Conservation (phyloP, 1,140 invertebrate genomes). For the Sitobion miscanthi region DNA sequence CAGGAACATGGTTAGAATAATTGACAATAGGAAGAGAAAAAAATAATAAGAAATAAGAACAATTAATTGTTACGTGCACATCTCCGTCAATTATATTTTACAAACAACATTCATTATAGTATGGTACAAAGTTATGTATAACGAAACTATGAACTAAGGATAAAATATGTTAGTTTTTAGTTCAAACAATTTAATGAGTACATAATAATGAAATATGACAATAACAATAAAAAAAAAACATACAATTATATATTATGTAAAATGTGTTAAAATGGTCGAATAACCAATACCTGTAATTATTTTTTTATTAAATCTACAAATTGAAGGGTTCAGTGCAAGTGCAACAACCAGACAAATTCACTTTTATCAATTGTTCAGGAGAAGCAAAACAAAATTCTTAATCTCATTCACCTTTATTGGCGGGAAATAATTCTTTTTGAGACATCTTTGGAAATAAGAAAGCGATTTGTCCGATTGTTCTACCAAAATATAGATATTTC, state of each 20-base stretch:
- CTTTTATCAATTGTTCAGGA: no score
- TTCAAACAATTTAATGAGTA: neutral
- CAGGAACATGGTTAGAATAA: neutral
- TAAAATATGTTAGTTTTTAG: neutral
- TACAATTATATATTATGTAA: neutral
- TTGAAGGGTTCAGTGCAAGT: neutral
- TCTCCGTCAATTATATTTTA: neutral
- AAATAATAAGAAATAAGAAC: neutral
- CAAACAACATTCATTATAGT: neutral
- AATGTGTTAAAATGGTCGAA: neutral
- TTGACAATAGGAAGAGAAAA: neutral
- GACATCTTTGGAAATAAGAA: no score
- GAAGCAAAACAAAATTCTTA: no score
- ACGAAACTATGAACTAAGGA: neutral
- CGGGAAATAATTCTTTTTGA: no score
- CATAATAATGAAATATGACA: neutral
- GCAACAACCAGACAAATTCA: no score
- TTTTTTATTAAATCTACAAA: no score
- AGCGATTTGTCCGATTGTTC: no score
- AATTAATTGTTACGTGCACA: neutral
- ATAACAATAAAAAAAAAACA: neutral
- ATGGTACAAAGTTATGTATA: neutral
- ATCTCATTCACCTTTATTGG: no score
- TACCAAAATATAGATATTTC: no score
- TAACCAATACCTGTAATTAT: neutral